Evolutionary conservation across 2,113 vertebrate species (phyloP).

Genomic region (Cyphomyrus discorhynchus): DNA sequence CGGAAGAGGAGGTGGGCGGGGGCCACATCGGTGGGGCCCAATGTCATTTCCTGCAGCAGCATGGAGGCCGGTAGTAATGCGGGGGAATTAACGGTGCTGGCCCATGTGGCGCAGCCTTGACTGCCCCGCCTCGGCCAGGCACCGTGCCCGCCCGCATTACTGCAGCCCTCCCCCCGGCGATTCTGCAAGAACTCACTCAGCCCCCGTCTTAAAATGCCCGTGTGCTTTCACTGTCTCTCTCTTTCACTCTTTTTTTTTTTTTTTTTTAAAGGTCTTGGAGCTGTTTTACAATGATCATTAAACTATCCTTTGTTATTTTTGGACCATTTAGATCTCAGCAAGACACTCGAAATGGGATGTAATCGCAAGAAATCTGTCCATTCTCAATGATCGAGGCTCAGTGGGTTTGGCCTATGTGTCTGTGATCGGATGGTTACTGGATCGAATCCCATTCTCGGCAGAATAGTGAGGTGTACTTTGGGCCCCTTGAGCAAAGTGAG

Average conservation of each 20-base stretch:
- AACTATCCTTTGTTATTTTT: conserved; percentile 2
- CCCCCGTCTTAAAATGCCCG: not conserved
- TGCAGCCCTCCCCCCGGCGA: not conserved
- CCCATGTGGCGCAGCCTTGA: conserved; percentile 1
- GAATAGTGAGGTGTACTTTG: not conserved
- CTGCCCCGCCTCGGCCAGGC: not conserved
- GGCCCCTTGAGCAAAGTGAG: not conserved
- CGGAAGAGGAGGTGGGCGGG: conserved; percentile 21
- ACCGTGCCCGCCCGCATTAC: conserved; percentile 12
- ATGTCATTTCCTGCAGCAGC: conserved; percentile 45
- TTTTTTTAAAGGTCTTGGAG: not conserved
- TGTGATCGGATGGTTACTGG: not conserved
- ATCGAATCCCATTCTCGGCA: not conserved
- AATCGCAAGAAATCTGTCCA: not conserved
- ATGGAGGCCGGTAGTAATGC: conserved; percentile 33
- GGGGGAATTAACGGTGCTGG: conserved; percentile 36
- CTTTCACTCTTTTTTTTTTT: not conserved
- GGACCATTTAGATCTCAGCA: not conserved
- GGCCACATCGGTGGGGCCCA: conserved; percentile 30
- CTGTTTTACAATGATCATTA: not conserved
- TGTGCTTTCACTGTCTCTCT: not conserved
- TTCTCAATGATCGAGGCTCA: not conserved
- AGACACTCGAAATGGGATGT: not conserved
- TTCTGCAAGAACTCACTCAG: not conserved
- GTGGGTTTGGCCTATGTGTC: not conserved